phyloP scores from a whole-genome alignment of 2,797 vertebrate genomes.

The Alcedo quadribrachys region DNA sequence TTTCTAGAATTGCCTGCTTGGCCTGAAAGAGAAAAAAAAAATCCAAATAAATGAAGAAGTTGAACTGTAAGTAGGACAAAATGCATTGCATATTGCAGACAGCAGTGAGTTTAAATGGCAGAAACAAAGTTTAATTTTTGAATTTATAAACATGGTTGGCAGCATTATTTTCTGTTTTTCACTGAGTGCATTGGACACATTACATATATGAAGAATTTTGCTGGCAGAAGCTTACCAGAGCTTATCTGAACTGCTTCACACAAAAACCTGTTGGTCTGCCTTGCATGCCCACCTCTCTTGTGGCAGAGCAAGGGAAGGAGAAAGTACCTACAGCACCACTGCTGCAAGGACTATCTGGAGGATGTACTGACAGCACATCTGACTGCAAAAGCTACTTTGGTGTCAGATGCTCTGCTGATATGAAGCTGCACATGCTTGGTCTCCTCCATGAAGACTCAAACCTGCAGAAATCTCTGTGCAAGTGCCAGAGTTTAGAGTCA shows the following conservation, averaged over 20 bases:
- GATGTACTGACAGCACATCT: neutral
- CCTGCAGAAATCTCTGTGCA: neutral
- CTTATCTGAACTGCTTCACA: neutral
- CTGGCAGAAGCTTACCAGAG: neutral
- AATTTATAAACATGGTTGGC: neutral
- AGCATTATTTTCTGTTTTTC: neutral
- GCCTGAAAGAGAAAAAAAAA: constrained; percentile 82
- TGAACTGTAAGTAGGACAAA: neutral
- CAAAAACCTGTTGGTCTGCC: neutral
- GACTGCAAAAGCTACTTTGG: neutral
- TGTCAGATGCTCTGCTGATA: neutral
- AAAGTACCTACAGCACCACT: fast-evolving
- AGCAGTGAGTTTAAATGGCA: neutral
- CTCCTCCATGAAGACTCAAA: neutral
- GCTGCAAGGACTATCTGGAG: neutral
- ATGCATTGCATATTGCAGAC: neutral
- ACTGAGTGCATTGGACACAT: fast-evolving
- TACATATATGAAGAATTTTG: neutral
- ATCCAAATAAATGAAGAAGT: neutral
- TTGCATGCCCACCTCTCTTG: neutral
- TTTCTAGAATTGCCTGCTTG: constrained; percentile 97
- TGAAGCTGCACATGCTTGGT: neutral
- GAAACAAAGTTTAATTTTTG: neutral
- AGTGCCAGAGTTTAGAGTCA: neutral
- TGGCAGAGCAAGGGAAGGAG: neutral